Conservation (phyloP, 2,797 vertebrate genomes). For the Clamator glandarius region DNA sequence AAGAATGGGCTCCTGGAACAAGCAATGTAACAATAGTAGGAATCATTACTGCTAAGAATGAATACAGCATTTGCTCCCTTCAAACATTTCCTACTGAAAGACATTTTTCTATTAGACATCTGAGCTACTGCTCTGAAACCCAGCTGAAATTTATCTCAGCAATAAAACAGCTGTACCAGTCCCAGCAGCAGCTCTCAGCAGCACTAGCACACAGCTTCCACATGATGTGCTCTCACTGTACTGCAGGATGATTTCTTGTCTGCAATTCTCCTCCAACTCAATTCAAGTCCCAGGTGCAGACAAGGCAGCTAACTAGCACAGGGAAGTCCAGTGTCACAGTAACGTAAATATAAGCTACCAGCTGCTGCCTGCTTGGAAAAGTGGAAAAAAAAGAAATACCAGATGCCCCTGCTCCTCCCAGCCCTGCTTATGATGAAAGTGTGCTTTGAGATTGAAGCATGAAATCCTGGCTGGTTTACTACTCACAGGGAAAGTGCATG, state of each 20-base stretch:
- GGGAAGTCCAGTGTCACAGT: background rate
- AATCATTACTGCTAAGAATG: background rate
- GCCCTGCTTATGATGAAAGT: background rate
- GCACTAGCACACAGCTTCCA: background rate
- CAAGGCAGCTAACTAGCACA: background rate
- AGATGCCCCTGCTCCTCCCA: background rate
- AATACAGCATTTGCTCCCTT: background rate
- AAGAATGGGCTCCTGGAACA: background rate
- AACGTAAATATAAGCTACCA: background rate
- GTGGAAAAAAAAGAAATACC: background rate
- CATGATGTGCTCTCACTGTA: accelerated
- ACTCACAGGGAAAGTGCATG: accelerated
- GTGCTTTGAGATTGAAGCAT: background rate
- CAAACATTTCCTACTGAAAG: background rate
- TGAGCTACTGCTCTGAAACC: background rate
- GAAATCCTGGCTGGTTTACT: background rate
- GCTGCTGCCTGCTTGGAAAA: background rate
- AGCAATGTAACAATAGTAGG: background rate
- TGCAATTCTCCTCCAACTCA: background rate
- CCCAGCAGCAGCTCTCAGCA: background rate
- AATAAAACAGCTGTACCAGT: background rate
- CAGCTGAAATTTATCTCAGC: background rate
- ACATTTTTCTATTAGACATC: background rate
- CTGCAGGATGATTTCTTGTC: background rate
- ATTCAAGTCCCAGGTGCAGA: background rate